Percentiles rank a stretch among this genome's conserved stretches.
Evolutionary conservation across 2,888 invertebrate species (phyloP).

Genomic region (Drosophila parthenogenetica): DNA sequence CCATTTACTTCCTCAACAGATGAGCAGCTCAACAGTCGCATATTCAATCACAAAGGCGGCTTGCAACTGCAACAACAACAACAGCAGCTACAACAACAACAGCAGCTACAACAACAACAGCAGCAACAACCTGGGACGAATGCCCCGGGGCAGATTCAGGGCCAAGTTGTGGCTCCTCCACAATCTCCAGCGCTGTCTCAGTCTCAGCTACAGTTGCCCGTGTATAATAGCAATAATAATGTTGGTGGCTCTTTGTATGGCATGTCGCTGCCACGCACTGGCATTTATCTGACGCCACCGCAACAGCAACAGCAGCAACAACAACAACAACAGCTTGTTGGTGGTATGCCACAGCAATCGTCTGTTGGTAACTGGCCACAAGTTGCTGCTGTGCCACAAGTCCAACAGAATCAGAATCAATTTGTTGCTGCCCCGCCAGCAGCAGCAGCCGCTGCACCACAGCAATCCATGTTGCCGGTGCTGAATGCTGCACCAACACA

Average conservation of each 20-base stretch:
- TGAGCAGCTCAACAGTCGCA: slow-evolving; percentile 87
- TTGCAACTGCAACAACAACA: slow-evolving; percentile 85
- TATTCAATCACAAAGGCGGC: slow-evolving; percentile 90
- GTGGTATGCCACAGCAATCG: slow-evolving; percentile 51
- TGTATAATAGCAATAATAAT: slow-evolving; percentile 53
- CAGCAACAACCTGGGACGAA: slow-evolving; percentile 33
- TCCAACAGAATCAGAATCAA: slow-evolving; percentile 40
- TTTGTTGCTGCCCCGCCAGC: slow-evolving; percentile 43
- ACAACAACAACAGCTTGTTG: slow-evolving; percentile 31
- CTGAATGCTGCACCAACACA: slow-evolving; percentile 48
- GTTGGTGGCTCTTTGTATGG: slow-evolving; percentile 62
- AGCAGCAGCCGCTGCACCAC: slow-evolving; percentile 28
- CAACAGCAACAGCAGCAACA: slow-evolving; percentile 52
- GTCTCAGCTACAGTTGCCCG: slow-evolving; percentile 51
- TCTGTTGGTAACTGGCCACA: slow-evolving; percentile 71
- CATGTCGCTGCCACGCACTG: slow-evolving; percentile 76
- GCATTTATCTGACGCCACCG: slow-evolving; percentile 74
- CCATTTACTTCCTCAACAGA: slow-evolving; percentile 71
- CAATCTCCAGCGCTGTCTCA: slow-evolving; percentile 2
- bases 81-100: slow-evolving; percentile 47
- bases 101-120: slow-evolving; percentile 83
- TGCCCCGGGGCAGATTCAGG: slow-evolving; percentile 67
- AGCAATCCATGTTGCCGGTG: slow-evolving; percentile 61
- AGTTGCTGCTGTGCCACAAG: slow-evolving; percentile 38
- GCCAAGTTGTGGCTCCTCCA: slow-evolving; percentile 28